These are phyloP conservation scores for Furcifer pardalis DNA, from an alignment of 2,797 vertebrate species.

Conservation along the genomic window DNA sequence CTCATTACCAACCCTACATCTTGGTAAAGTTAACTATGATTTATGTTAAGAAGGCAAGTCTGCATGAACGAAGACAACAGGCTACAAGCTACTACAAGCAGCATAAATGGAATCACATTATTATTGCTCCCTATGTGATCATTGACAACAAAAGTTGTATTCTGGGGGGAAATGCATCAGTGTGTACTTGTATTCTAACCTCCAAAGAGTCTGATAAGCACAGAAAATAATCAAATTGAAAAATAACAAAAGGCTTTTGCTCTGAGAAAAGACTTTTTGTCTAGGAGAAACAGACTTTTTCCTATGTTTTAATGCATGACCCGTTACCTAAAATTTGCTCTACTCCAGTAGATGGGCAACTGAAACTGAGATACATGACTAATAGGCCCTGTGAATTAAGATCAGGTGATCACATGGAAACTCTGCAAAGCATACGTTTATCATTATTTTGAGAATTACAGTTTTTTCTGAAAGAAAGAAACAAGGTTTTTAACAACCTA, in stretches of 20 bases:
- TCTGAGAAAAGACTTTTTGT: neutral
- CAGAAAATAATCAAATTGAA: neutral
- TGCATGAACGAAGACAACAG: slow-evolving; percentile 17
- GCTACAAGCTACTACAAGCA: neutral
- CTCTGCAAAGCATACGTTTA: neutral
- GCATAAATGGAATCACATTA: neutral
- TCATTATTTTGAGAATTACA: neutral
- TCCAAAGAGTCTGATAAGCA: neutral
- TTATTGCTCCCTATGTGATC: neutral
- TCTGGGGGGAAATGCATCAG: neutral
- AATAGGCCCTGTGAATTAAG: neutral
- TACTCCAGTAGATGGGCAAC: rapidly evolving
- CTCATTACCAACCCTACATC: slow-evolving; percentile 20
- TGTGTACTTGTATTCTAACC: neutral
- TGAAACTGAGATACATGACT: neutral
- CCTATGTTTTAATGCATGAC: neutral
- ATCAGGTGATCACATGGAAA: neutral
- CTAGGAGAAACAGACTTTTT: neutral
- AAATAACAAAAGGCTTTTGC: neutral
- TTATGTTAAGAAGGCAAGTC: slow-evolving; percentile 10
- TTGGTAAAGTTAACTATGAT: neutral
- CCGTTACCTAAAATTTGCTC: neutral
- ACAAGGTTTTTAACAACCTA: neutral
- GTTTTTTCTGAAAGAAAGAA: neutral
- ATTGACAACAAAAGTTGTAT: neutral